These are phyloP conservation scores for Campoplex capitator DNA, from an alignment of 2,888 invertebrate genomes.

Conservation along the genomic window DNA sequence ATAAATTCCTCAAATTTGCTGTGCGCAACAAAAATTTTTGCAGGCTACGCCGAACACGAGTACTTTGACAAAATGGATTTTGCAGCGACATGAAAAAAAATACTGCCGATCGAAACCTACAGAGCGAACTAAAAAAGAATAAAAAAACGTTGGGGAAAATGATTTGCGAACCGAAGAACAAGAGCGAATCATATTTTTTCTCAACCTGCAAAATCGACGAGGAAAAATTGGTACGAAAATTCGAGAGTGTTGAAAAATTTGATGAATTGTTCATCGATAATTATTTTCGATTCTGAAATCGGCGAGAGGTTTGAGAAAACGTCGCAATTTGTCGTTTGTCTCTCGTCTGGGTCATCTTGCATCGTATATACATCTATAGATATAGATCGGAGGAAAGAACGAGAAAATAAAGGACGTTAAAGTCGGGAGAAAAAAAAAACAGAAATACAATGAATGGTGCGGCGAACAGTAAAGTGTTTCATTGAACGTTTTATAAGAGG, in stretches of 20 bases:
- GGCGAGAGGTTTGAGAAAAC: slow-evolving; percentile 28
- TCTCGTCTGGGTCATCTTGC: slow-evolving; percentile 10
- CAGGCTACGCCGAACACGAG: background rate
- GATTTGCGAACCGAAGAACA: background rate
- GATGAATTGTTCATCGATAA: background rate
- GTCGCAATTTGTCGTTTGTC: slow-evolving; percentile 51
- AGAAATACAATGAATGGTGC: background rate
- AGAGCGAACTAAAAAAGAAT: background rate
- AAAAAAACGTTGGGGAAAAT: background rate
- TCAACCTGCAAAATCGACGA: background rate
- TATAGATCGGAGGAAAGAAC: background rate
- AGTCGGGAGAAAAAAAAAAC: background rate
- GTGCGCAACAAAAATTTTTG: background rate
- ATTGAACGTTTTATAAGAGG: slow-evolving; percentile 19
- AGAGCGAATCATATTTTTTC: background rate
- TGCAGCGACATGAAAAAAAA: background rate
- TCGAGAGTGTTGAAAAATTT: background rate
- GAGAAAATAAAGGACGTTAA: slow-evolving; percentile 8
- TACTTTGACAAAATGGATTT: background rate
- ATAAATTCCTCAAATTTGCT: background rate
- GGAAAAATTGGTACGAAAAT: background rate
- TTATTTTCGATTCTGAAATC: slow-evolving; percentile 3
- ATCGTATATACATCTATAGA: background rate
- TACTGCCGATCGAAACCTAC: background rate
- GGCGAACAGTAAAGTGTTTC: background rate